Base-by-base conservation (phyloP, 2,888 invertebrate species). In the Heterodera filipjevi region DNA sequence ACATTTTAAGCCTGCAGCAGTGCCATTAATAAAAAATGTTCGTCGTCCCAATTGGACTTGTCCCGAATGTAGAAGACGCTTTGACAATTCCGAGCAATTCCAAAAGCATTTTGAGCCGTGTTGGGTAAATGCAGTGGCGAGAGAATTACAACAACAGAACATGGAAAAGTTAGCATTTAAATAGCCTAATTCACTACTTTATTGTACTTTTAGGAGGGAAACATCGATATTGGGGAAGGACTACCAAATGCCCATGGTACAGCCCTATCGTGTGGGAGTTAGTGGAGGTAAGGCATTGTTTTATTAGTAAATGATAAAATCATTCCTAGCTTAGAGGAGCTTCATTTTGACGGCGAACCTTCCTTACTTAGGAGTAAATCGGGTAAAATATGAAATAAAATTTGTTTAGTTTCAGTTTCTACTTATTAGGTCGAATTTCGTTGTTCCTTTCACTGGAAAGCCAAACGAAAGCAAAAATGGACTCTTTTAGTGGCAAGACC, bases 41-140 rank as follows among this genome's bases (percentile, higher is more conserved):
- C 66, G 66, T 14, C 66, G 66, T 66, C 32, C 30, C n/a, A 66
- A 27, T 66, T 66, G 27, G 32, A 66, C 71, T 3, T 59, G 76
- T 68, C 74, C 74, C 27, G 74, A 74, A 27, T 74, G 74, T 59
- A 8, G 33, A 22, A 12, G 46, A 12, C 39, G 35, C 35, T 74
- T 74, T 66, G 22, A 39, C 32, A 33, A 32, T 22, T 30, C 19
- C 1, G 53, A 74, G 2, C n/a, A 74, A 49, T 49, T 74, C 32
- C 33, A 64, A 3, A 6, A 19, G 12, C 74, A 74, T n/a, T 35
- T 74, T 19, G 74, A 74, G 53, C 33, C 74, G 8, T 74, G 74
- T 49, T 33, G 35, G 74, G 22, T 74, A 27, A 66, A 74, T 14
- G 53, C 53, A 22, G 35, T 74, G 59, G 74, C 64, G 22, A 66